Conservation (phyloP, 2,113 vertebrate species). For the Siphamia tubifer region DNA sequence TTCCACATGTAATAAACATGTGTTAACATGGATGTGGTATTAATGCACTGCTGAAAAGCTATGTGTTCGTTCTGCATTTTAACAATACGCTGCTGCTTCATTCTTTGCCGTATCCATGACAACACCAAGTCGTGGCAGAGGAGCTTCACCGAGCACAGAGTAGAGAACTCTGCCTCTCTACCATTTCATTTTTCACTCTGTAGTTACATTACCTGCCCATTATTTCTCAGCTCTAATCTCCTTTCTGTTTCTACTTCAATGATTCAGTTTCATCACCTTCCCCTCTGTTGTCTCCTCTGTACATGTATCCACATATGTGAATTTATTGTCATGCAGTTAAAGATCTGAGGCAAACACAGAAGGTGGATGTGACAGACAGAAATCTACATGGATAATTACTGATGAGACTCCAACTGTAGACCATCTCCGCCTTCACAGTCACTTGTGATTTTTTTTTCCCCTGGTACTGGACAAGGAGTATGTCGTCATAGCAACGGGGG, state of each 20-base stretch:
- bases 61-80: neutral
- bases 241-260: neutral
- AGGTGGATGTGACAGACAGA: neutral
- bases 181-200: conserved; percentile 1
- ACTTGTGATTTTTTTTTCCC: conserved; percentile 31
- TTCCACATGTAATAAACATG: no score
- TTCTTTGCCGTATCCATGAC: conserved; percentile 38
- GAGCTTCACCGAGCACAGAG: neutral
- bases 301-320: no score
- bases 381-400: neutral
- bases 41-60: neutral
- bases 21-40: neutral
- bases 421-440: neutral
- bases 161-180: neutral
- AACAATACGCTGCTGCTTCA: neutral
- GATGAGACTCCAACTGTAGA: conserved; percentile 4
- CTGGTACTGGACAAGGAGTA: conserved; percentile 12
- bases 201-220: neutral
- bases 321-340: no score
- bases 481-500: conserved; percentile 49
- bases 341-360: neutral
- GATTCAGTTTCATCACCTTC: neutral
- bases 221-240: neutral
- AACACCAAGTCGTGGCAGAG: neutral
- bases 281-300: neutral